Evolutionary conservation across 2,888 invertebrate genomes (phyloP).

Genomic region (Hypomecis atomaria): DNA sequence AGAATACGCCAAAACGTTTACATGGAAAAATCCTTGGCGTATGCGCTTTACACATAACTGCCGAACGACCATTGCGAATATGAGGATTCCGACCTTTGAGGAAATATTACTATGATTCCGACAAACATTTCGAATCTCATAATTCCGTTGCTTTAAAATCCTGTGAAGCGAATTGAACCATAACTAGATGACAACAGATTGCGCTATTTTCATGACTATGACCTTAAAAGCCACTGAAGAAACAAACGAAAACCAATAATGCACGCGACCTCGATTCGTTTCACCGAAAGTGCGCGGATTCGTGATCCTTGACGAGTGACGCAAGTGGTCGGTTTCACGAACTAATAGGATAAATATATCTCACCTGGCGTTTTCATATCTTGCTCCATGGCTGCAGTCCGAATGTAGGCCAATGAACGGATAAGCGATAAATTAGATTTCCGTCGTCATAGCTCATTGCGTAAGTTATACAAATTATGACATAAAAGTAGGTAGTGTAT

Average conservation of each 20-base stretch:
- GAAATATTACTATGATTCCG: too few relatives aligned
- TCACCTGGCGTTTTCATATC: constrained; percentile 74
- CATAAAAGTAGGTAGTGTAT: too few relatives aligned
- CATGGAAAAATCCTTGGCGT: too few relatives aligned
- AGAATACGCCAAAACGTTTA: too few relatives aligned
- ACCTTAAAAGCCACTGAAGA: constrained; percentile 7
- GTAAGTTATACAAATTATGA: not conserved
- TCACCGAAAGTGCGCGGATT: constrained; percentile 15
- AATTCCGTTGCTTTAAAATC: not conserved
- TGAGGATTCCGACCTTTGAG: too few relatives aligned
- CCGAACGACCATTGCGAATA: too few relatives aligned
- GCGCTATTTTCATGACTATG: constrained; percentile 8
- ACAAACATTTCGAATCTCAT: too few relatives aligned
- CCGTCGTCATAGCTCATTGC: not conserved
- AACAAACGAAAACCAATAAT: constrained; percentile 17
- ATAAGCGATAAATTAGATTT: constrained; percentile 10
- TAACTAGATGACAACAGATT: constrained; percentile 8
- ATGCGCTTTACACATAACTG: too few relatives aligned
- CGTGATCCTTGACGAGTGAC: constrained; percentile 23
- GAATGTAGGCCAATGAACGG: constrained; percentile 38
- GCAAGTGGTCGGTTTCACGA: constrained; percentile 20
- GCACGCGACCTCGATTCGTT: constrained; percentile 22
- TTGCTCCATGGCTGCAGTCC: constrained; percentile 73
- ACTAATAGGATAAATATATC: constrained; percentile 19
- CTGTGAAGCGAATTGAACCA: constrained; percentile 5